A percentile compares a stretch with the other conserved stretches of the same genome.
phyloP scores from a whole-genome alignment of 2,113 vertebrate species.

The Triplophysa tibetana region DNA sequence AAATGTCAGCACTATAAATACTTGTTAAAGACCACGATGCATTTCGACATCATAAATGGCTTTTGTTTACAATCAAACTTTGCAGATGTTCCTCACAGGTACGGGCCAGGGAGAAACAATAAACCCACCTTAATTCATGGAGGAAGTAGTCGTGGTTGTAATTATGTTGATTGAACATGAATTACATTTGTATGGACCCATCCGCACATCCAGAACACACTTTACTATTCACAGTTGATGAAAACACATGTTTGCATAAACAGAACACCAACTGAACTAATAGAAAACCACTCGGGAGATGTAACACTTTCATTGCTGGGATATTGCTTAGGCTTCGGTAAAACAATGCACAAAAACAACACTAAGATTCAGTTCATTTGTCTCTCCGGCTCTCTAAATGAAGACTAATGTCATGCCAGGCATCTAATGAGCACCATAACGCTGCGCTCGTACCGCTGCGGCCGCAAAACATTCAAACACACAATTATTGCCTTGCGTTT shows the following conservation, averaged over 20 bases:
- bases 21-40: conserved; percentile 62
- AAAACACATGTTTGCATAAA: conserved; percentile 23
- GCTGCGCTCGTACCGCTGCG: not conserved
- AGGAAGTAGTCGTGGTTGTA: conserved; percentile 29
- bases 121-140: conserved; percentile 55
- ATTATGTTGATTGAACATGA: conserved; percentile 9
- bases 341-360: too few species aligned
- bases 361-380: conserved; percentile 31
- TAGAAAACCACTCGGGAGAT: conserved; percentile 42
- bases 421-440: conserved; percentile 25
- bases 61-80: conserved; percentile 62
- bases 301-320: conserved; percentile 22
- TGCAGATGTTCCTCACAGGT: conserved; percentile 58
- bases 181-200: not conserved
- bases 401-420: conserved; percentile 35
- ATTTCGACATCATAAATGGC: conserved; percentile 15
- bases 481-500: conserved; percentile 25
- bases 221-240: conserved; percentile 6
- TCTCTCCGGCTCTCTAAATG: conserved; percentile 32
- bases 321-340: conserved; percentile 40
- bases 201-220: not conserved
- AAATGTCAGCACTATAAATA: conserved; percentile 57
- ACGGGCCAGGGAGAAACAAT: conserved; percentile 50
- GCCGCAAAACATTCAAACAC: conserved; percentile 11
- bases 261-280: conserved; percentile 22